phyloP scores from a whole-genome alignment of 2,888 invertebrate genomes.

The Leptinotarsa rubiginosa region DNA sequence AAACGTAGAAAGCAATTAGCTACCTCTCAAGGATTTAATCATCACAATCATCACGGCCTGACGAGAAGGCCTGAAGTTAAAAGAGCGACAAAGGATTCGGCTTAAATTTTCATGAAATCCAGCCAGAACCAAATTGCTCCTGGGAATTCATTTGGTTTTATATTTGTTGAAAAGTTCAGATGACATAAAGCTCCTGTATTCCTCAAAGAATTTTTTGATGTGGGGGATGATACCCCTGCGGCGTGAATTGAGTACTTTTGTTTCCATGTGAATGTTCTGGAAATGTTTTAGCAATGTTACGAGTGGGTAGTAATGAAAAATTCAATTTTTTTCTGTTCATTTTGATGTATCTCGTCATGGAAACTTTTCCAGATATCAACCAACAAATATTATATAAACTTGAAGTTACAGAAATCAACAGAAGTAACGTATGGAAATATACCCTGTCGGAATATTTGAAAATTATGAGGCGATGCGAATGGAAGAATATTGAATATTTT shows the following conservation, averaged over 20 bases:
- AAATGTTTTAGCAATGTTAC: not conserved
- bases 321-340: too few relatives aligned
- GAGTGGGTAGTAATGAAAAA: not conserved
- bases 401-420: too few relatives aligned
- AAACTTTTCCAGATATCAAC: too few relatives aligned
- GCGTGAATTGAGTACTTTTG: slow-evolving; percentile 26
- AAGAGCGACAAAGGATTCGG: slow-evolving; percentile 6
- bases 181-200: slow-evolving; percentile 34
- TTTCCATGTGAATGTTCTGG: not conserved
- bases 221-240: slow-evolving; percentile 28
- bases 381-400: too few relatives aligned
- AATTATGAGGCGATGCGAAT: too few relatives aligned
- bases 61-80: not conserved
- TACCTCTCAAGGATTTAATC: not conserved
- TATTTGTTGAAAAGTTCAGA: slow-evolving; percentile 34
- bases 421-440: too few relatives aligned
- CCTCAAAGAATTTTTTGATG: slow-evolving; percentile 28
- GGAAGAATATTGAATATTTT: too few relatives aligned
- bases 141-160: slow-evolving; percentile 21
- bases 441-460: too few relatives aligned
- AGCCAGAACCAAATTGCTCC: not conserved
- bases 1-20: not conserved
- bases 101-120: not conserved
- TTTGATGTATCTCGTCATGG: too few relatives aligned
- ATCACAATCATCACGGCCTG: not conserved